phyloP scores from a whole-genome alignment of 2,888 invertebrate species.

The Rugalucina vietnamica region DNA sequence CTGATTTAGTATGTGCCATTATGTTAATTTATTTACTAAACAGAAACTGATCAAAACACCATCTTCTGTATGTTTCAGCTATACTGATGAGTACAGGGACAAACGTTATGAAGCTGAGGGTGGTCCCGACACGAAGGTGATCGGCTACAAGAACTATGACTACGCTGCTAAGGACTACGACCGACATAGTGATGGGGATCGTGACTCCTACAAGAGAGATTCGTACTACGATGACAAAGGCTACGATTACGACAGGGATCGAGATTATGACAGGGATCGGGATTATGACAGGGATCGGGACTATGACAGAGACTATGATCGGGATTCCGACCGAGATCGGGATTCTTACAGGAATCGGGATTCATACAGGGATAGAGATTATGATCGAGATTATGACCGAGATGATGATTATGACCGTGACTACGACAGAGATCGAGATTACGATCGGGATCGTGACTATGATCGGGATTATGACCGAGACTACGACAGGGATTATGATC shows the following conservation, averaged over 20 bases:
- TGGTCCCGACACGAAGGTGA: background rate
- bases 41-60: too few species aligned
- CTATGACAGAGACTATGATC: conserved; percentile 46
- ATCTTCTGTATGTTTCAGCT: conserved; percentile 46
- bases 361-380: conserved; percentile 35
- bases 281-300: conserved; percentile 39
- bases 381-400: conserved; percentile 23
- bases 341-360: conserved; percentile 30
- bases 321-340: conserved; percentile 37
- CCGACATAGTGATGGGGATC: conserved; percentile 24
- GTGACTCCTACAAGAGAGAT: conserved; percentile 13
- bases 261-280: conserved; percentile 38
- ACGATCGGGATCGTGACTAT: background rate
- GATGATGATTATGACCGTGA: conserved; percentile 51
- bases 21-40: too few species aligned
- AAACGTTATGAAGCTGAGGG: conserved; percentile 32
- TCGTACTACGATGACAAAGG: conserved; percentile 36
- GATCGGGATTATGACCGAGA: background rate
- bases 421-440: conserved; percentile 21
- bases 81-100: conserved; percentile 56
- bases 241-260: too few species aligned
- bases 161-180: conserved; percentile 36
- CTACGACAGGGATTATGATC: conserved; percentile 14
- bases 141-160: conserved; percentile 46
- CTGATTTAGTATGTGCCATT: too few species aligned